phyloP scores from a whole-genome alignment of 2,113 vertebrate genomes.

The Typhlomys cinereus region DNA sequence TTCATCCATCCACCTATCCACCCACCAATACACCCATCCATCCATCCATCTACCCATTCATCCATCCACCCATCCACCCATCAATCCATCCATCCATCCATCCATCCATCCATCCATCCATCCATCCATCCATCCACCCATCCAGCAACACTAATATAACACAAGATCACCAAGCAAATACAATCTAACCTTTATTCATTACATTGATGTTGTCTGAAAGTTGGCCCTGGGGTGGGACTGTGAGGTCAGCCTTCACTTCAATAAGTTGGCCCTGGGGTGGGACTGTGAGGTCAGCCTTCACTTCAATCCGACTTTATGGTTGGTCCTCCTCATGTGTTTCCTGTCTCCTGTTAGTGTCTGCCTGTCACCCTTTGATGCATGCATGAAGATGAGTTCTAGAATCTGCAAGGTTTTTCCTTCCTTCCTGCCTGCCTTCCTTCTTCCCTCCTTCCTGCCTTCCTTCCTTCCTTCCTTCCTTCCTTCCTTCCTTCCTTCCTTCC shows the following conservation, averaged over 20 bases:
- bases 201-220: constrained; percentile 13
- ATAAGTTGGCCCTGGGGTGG: neutral
- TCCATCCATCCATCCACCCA: neutral
- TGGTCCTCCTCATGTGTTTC: neutral
- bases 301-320: neutral
- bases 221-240: neutral
- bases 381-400: constrained; percentile 47
- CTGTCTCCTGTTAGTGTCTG: neutral
- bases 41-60: neutral
- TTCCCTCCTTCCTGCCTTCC: neutral
- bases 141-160: neutral
- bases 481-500: too few relatives aligned
- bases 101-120: neutral
- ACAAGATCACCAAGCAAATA: neutral
- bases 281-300: neutral
- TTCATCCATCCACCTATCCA: too few relatives aligned
- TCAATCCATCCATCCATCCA: neutral
- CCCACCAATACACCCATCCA: too few relatives aligned
- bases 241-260: neutral
- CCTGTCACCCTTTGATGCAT: neutral
- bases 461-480: too few relatives aligned
- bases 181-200: neutral
- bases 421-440: neutral
- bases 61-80: too few relatives aligned
- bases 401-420: neutral